These are phyloP conservation scores for Ostrea edulis DNA, from an alignment of 1,140 invertebrate species.

Conservation along the genomic window DNA sequence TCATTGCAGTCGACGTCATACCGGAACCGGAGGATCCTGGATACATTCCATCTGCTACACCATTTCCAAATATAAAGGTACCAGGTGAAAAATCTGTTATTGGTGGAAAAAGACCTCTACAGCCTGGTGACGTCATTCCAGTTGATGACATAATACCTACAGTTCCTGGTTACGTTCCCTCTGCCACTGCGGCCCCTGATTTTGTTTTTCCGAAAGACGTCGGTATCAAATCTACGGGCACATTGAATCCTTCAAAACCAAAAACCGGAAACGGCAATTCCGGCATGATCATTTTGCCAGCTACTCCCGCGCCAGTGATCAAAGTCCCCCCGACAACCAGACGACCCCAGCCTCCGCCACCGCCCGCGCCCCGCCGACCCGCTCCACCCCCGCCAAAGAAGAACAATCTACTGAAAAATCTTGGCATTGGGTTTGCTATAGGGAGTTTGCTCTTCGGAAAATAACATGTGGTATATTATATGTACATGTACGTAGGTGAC, in stretches of 20 bases:
- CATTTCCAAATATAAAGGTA: neutral
- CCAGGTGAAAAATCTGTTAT: neutral
- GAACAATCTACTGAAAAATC: neutral
- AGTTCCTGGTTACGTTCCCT: neutral
- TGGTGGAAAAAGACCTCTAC: neutral
- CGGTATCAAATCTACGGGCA: neutral
- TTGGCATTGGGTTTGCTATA: conserved; percentile 2
- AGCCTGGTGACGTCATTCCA: neutral
- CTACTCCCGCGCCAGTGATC: conserved; percentile 1
- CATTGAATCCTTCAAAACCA: neutral
- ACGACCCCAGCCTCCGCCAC: neutral
- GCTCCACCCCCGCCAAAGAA: neutral
- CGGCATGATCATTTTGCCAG: neutral
- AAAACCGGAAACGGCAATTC: neutral
- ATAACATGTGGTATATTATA: neutral
- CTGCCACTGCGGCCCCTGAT: neutral
- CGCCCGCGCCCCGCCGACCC: neutral
- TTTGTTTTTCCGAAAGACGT: neutral
- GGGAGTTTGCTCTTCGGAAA: conserved; percentile 1
- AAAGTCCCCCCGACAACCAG: neutral
- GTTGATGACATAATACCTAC: neutral
- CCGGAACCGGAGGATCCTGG: neutral
- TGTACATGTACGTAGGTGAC: neutral
- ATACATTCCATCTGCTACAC: neutral
- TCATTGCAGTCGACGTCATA: conserved; percentile 1